Conservation (phyloP, 30 jellyfish, hydroid and myxozoan species). For the Pelagia noctiluca region DNA sequence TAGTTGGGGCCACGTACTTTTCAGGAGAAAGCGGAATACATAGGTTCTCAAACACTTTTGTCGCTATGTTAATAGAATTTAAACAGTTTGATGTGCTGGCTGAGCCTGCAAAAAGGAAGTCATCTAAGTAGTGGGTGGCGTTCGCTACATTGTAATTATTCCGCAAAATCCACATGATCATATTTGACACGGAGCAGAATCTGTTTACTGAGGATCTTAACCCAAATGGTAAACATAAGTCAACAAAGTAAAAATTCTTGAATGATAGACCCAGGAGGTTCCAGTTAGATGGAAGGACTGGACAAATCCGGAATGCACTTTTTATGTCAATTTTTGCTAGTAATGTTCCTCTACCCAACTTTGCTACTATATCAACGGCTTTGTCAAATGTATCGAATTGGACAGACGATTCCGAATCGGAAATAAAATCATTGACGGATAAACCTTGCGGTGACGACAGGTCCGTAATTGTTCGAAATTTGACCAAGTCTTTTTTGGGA, state of each 20-base stretch:
- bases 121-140: constrained; percentile 41
- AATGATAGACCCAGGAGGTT: constrained; percentile 48
- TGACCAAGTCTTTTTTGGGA: constrained; percentile 67
- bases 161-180: constrained; percentile 15
- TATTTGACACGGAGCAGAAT: background rate
- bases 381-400: constrained; percentile 43
- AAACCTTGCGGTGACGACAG: constrained; percentile 60
- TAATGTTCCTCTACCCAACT: constrained; percentile 35
- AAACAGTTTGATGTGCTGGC: background rate
- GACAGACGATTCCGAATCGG: constrained; percentile 48
- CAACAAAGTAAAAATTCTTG: constrained; percentile 66
- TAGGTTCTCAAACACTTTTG: background rate
- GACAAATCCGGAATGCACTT: constrained; percentile 52
- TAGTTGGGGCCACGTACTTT: background rate
- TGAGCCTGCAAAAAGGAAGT: constrained; percentile 35
- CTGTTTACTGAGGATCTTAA: constrained; percentile 67
- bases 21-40: constrained; percentile 14
- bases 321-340: constrained; percentile 66
- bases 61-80: background rate
- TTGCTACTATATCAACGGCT: constrained; percentile 30
- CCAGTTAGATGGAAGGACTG: constrained; percentile 48
- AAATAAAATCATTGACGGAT: constrained; percentile 61
- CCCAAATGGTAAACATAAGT: constrained; percentile 76
- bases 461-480: constrained; percentile 64
- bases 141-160: background rate